Evolutionary conservation across 1,140 invertebrate species (phyloP).

Genomic region (Hycleus cichorii): DNA sequence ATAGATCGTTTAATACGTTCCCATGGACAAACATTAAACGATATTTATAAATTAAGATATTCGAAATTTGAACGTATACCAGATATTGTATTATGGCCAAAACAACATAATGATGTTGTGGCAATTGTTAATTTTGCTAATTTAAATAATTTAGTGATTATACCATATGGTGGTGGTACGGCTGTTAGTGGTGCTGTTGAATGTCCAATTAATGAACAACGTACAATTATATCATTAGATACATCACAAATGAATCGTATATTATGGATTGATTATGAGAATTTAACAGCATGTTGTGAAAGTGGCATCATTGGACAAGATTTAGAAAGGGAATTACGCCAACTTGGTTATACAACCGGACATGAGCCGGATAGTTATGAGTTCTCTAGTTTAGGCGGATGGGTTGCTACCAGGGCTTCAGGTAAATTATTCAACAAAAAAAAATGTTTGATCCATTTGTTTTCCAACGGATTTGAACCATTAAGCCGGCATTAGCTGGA

Average conservation of each 20-base stretch:
- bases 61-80: slow-evolving; percentile 77
- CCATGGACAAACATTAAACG: slow-evolving; percentile 93
- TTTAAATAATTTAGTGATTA: slow-evolving; percentile 71
- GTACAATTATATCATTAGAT: slow-evolving; percentile 86
- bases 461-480: neutral
- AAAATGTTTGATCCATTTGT: too few species aligned
- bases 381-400: slow-evolving; percentile 96
- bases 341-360: slow-evolving; percentile 69
- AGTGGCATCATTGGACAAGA: slow-evolving; percentile 94
- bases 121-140: slow-evolving; percentile 72
- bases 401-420: slow-evolving; percentile 95
- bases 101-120: slow-evolving; percentile 73
- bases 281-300: slow-evolving; percentile 77
- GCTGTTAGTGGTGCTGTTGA: slow-evolving; percentile 87
- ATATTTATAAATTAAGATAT: slow-evolving; percentile 68
- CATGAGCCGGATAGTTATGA: slow-evolving; percentile 98
- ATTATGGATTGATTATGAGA: slow-evolving; percentile 89
- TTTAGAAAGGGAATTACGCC: slow-evolving; percentile 67
- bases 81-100: slow-evolving; percentile 90
- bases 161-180: slow-evolving; percentile 95
- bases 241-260: slow-evolving; percentile 94
- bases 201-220: slow-evolving; percentile 72
- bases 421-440: slow-evolving; percentile 12
- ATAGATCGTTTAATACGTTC: slow-evolving; percentile 81
- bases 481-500: too few species aligned